These are phyloP conservation scores for Scaptodrosophila lebanonensis DNA, from an alignment of 1,140 invertebrate species.

Conservation along the genomic window DNA sequence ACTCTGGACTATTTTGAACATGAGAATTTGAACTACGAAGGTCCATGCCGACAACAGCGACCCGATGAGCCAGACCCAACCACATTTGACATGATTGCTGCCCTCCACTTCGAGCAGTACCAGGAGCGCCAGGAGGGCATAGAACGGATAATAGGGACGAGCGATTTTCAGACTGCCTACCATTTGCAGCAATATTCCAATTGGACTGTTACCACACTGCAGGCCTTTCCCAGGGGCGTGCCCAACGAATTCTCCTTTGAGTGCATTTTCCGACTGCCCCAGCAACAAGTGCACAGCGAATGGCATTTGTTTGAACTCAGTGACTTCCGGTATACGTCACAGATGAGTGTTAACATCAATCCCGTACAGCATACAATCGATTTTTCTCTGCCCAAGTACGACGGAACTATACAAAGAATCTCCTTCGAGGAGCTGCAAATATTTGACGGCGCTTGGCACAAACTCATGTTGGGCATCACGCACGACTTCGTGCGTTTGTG, in stretches of 20 bases:
- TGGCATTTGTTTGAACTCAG: constrained; percentile 84
- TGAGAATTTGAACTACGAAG: constrained; percentile 32
- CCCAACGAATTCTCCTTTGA: constrained; percentile 86
- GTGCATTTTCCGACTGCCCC: constrained; percentile 81
- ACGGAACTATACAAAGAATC: constrained; percentile 81
- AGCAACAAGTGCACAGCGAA: constrained; percentile 78
- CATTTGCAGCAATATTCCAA: constrained; percentile 84
- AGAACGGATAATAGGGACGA: constrained; percentile 84
- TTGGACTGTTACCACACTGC: constrained; percentile 84
- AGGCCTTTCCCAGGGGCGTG: constrained; percentile 78
- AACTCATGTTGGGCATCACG: constrained; percentile 85
- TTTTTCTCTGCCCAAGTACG: constrained; percentile 80
- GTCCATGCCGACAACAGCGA: constrained; percentile 82
- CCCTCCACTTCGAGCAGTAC: constrained; percentile 83
- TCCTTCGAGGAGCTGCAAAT: constrained; percentile 80
- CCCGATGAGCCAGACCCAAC: constrained; percentile 87
- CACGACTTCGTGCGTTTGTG: constrained; percentile 82
- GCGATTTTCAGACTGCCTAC: constrained; percentile 86
- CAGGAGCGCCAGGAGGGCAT: constrained; percentile 81
- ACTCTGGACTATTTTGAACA: constrained; percentile 41
- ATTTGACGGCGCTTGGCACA: constrained; percentile 88
- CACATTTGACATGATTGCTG: constrained; percentile 87
- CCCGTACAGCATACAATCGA: constrained; percentile 81
- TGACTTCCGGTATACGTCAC: constrained; percentile 80
- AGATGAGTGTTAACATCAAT: constrained; percentile 84